phyloP scores from a whole-genome alignment of 2,113 vertebrate genomes.

The Butorides virescens region DNA sequence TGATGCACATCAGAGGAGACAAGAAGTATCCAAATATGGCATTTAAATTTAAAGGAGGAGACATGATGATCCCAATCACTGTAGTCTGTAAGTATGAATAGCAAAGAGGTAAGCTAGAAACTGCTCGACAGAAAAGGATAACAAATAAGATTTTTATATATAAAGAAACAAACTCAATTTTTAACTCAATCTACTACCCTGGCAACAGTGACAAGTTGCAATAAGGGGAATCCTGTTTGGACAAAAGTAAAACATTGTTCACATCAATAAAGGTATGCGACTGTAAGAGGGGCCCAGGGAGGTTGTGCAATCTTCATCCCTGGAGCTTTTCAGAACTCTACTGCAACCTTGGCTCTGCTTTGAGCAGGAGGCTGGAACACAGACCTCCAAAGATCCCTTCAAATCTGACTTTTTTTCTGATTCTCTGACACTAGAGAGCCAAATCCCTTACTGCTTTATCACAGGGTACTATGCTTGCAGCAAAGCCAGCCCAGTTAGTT shows the following conservation, averaged over 20 bases:
- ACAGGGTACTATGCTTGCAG: neutral
- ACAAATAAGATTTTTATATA: neutral
- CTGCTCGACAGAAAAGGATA: neutral
- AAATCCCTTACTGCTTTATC: neutral
- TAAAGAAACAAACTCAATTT: neutral
- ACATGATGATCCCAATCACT: neutral
- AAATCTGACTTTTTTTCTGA: neutral
- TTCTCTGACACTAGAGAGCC: neutral
- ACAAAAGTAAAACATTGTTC: neutral
- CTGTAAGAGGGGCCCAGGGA: neutral
- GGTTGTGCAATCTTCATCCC: neutral
- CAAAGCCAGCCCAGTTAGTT: neutral
- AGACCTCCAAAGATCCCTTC: neutral
- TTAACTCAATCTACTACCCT: neutral
- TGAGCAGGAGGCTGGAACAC: neutral
- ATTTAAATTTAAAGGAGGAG: neutral
- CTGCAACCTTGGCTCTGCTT: neutral
- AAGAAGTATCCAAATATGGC: neutral
- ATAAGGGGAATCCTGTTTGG: neutral
- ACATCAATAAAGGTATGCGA: neutral
- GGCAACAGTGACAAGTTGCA: neutral
- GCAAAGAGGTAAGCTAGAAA: neutral
- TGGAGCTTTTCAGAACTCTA: neutral
- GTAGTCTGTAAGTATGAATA: neutral
- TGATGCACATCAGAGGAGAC: neutral